These are phyloP conservation scores for Orcinus orca DNA, from an alignment of 2,113 vertebrate species.

Conservation along the genomic window DNA sequence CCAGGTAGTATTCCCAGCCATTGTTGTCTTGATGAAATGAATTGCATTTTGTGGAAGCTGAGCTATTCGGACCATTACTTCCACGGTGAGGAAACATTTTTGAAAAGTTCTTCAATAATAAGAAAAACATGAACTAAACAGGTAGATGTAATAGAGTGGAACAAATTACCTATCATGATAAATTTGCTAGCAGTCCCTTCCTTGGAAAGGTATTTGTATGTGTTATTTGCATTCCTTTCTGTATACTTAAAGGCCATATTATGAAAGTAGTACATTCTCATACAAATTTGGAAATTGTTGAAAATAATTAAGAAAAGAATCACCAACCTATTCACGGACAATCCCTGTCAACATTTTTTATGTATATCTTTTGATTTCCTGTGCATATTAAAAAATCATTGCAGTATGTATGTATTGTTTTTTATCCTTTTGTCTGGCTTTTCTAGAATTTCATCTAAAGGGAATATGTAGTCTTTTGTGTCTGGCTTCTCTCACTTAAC, in stretches of 20 bases:
- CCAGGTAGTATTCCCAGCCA: not conserved
- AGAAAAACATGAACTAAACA: not conserved
- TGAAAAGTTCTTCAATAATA: not conserved
- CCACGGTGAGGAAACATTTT: not conserved
- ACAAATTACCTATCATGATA: not conserved
- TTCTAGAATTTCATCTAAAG: not conserved
- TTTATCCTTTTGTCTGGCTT: not conserved
- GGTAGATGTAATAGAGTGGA: not conserved
- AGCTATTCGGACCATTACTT: not conserved
- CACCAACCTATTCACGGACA: not conserved
- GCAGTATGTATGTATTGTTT: not conserved
- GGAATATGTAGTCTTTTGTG: not conserved
- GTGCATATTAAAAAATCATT: not conserved
- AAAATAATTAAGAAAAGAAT: not conserved
- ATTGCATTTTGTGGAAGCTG: constrained; percentile 26
- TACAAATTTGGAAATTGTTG: constrained; percentile 13
- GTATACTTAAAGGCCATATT: not conserved
- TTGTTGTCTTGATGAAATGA: not conserved
- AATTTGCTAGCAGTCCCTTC: not conserved
- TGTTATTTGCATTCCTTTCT: not conserved
- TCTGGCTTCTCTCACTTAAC: not conserved
- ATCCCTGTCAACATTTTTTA: not conserved
- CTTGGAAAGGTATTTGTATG: not conserved
- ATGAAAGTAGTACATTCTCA: not conserved
- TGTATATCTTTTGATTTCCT: not conserved